Conservation (phyloP, 2,113 vertebrate genomes). For the Capra hircus region DNA sequence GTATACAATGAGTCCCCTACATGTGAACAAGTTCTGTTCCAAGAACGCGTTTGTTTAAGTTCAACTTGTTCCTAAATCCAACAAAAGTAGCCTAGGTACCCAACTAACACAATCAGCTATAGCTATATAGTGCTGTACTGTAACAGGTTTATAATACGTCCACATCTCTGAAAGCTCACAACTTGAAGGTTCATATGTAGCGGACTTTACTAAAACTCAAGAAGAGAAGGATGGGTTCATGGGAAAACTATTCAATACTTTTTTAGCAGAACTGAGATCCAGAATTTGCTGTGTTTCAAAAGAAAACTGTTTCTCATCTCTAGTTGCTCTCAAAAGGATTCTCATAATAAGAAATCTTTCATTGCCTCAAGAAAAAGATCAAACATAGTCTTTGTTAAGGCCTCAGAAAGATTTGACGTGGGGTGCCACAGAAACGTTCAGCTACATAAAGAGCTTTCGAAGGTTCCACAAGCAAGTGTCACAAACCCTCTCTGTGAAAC, state of each 20-base stretch:
- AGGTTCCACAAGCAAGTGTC: not conserved
- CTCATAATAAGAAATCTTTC: not conserved
- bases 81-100: not conserved
- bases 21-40: not conserved
- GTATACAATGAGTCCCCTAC: not conserved
- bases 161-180: not conserved
- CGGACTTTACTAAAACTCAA: not conserved
- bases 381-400: not conserved
- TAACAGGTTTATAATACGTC: not conserved
- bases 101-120: not conserved
- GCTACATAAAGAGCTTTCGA: not conserved
- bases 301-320: not conserved
- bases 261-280: not conserved
- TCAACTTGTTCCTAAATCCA: not conserved
- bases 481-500: not conserved
- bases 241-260: not conserved
- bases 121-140: not conserved
- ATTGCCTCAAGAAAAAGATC: not conserved
- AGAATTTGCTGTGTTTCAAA: not conserved
- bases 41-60: rapidly evolving
- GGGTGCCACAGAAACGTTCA: not conserved
- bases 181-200: not conserved
- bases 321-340: not conserved
- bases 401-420: not conserved
- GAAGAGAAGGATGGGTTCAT: not conserved